Conservation (phyloP, 2,888 invertebrate genomes). For the Thecocarcelia acutangulata region DNA sequence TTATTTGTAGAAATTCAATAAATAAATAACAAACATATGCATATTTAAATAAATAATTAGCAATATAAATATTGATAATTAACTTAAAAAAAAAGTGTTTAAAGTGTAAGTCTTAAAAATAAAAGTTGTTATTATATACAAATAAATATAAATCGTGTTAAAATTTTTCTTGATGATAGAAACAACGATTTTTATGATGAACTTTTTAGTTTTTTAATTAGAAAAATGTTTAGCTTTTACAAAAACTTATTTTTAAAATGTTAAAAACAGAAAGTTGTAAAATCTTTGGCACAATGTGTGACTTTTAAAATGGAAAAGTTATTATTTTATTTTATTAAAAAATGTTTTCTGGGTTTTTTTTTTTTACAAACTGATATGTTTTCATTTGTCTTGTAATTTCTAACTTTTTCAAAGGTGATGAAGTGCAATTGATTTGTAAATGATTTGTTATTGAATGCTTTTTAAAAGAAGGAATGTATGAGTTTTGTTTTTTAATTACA, state of each 20-base stretch:
- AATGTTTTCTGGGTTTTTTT: slow-evolving; percentile 31
- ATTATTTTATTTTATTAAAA: slow-evolving; percentile 30
- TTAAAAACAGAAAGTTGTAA: slow-evolving; percentile 27
- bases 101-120: slow-evolving; percentile 13
- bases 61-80: not conserved
- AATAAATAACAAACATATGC: slow-evolving; percentile 26
- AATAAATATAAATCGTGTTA: slow-evolving; percentile 45
- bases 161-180: not conserved
- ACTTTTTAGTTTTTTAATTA: slow-evolving; percentile 1
- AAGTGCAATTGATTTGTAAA: slow-evolving; percentile 21
- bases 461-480: slow-evolving; percentile 49
- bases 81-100: slow-evolving; percentile 13
- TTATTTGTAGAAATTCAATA: not conserved
- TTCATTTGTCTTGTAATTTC: slow-evolving; percentile 44
- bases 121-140: not conserved
- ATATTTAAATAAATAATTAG: slow-evolving; percentile 9
- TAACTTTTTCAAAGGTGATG: slow-evolving; percentile 5
- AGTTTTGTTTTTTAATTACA: not conserved
- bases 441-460: slow-evolving; percentile 22
- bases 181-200: not conserved
- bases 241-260: slow-evolving; percentile 46
- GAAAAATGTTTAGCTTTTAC: slow-evolving; percentile 1
- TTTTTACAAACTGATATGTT: slow-evolving; percentile 66
- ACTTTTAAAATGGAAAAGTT: slow-evolving; percentile 47
- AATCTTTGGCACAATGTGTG: slow-evolving; percentile 69